Base-by-base conservation (phyloP, 2,113 vertebrate genomes). In the Myocastor coypus region DNA sequence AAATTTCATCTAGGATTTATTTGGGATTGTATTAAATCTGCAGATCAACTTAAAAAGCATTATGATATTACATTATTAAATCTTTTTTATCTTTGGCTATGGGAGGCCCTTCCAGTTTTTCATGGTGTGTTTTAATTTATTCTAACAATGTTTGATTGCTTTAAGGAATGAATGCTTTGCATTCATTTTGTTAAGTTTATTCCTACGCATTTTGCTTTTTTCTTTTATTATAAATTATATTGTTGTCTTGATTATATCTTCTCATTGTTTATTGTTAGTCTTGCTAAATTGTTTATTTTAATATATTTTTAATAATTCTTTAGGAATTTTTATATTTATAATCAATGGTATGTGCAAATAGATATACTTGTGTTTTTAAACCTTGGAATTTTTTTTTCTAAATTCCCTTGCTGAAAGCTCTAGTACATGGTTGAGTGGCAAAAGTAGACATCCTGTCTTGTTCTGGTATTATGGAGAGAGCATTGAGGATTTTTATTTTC, bases 231-330 rank as follows among this genome's bases (percentile, higher is more conserved):
- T 55, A 55, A 83, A 59, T 66, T 24, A 75, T 42, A 75, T 42
- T 75, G 12, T 24, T 46, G 26, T 46, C 73, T 73, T 73, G 13
- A 46, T 75, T 77, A 10, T 77, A 28, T 77, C 46, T 77, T 42
- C 24, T 77, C 28, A 26, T 46, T 77, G 13, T 13, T 46, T 77
- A 40, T 46, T 77, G 46, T 46, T 46, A 84, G 10, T 63, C 52
- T 84, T 92, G 9, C 32, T 89, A 78, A 86, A n/a, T 77, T 77
- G 24, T 63, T 86, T 85, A 78, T 83, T 78, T 32, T 64, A 84
- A 30, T 12, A 89, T 3, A 34, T 68, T 20, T 64, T 84, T 78
- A 71, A 32, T 50, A 83, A 10, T 80, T 61, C 69, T 75, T 87
- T 71, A 80, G 22, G 16, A 55, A 85, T 73, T 90, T 86, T 19